Evolutionary conservation across 2,888 invertebrate genomes (phyloP), one percentile per base, ranked within the genome.

Genomic region (Argyresthia albistria): DNA sequence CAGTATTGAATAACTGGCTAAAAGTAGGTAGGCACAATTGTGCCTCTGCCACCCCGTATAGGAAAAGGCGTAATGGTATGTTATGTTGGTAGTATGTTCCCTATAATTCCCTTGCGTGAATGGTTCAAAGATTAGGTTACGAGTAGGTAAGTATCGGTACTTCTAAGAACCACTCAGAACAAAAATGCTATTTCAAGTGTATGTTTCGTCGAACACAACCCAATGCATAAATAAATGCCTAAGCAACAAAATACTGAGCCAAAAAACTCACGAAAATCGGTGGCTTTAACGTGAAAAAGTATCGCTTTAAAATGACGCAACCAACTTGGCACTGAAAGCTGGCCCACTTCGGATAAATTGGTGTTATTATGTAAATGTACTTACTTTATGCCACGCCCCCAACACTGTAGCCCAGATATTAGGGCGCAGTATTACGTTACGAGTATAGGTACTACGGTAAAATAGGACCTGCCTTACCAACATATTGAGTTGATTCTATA

Each of bases 291-390:
- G 39, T 49, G 39, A 49, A 49, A 49, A 49, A 49, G 49, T 39
- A 49, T 49, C 49, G 49, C 39, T 49, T 49, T 49, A 49, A 49
- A 49, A 15, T 42, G 49, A 49, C 49, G 49, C 49, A 49, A 49
- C 39, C 15, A 42, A 49, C 37, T 49, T 49, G 49, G 49, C 49
- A 39, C 49, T 42, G 39, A 39, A 47, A 49, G 49, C 49, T 39
- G 49, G 15, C 49, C 49, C 37, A 49, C 39, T 49, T 49, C 49
- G 39, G 49, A 39, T 39, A 49, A 49, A 49, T 49, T 49, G 39
- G 37, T 11, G 39, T 37, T 42, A 49, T 49, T 49, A 49, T 49
- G 49, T 49, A 49, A 49, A 49, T 49, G 49, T 49, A 49, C 39
- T 49, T 49, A 49, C 49, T 49, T 12, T 35, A 35, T 35, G 35